phyloP scores from a whole-genome alignment of 2,888 invertebrate species.

The Abscondita cerata region DNA sequence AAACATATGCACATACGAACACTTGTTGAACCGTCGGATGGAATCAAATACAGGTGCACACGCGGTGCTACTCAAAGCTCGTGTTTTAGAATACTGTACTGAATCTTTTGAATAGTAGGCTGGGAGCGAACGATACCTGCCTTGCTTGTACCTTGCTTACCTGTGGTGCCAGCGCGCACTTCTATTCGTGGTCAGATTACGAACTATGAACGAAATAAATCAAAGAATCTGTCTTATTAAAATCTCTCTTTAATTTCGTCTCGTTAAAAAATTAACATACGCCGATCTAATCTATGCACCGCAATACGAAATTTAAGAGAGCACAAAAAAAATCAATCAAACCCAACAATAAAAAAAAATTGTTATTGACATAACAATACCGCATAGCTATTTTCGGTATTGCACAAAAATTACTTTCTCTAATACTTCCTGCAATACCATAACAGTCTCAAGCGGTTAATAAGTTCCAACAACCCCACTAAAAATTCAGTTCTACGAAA shows the following conservation, averaged over 20 bases:
- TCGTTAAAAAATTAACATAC: slow-evolving; percentile 9
- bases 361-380: too few species aligned
- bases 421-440: too few species aligned
- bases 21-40: slow-evolving; percentile 47
- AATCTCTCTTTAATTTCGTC: slow-evolving; percentile 11
- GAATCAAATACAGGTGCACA: slow-evolving; percentile 35
- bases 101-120: slow-evolving; percentile 50
- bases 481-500: too few species aligned
- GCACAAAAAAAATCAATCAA: too few species aligned
- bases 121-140: slow-evolving; percentile 50
- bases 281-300: background rate
- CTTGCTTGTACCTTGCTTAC: slow-evolving; percentile 33
- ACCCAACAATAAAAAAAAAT: too few species aligned
- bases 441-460: too few species aligned
- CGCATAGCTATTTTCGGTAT: too few species aligned
- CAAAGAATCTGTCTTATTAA: slow-evolving; percentile 7
- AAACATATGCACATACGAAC: slow-evolving; percentile 37
- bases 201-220: slow-evolving; percentile 7
- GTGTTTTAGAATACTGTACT: slow-evolving; percentile 51
- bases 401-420: too few species aligned
- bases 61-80: slow-evolving; percentile 43
- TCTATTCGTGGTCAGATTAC: slow-evolving; percentile 38
- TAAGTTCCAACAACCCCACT: too few species aligned
- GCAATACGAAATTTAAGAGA: too few species aligned
- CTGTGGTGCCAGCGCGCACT: slow-evolving; percentile 39